A percentile compares a stretch with the other conserved stretches of the same genome.
Conservation (phyloP, 2,797 vertebrate species). For the Pseudopleuronectes americanus region DNA sequence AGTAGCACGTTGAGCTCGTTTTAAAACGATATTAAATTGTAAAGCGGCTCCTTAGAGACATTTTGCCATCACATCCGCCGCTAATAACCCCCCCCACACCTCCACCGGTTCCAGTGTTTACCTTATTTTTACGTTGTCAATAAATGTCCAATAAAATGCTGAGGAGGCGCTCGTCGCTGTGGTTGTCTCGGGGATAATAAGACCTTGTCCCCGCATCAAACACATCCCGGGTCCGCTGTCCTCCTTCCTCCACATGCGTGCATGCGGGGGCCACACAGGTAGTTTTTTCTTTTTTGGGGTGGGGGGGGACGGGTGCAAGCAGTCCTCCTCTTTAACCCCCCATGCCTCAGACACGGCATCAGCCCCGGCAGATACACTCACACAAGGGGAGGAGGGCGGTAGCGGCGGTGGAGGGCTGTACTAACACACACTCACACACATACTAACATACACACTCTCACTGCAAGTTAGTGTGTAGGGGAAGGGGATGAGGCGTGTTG, state of each 20-base stretch:
- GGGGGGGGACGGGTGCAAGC: conserved; percentile 68
- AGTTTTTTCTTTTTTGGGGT: conserved; percentile 62
- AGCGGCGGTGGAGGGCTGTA: conserved; percentile 48
- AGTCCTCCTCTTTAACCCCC: conserved; percentile 68
- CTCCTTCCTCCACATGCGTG: conserved; percentile 34
- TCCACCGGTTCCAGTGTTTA: conserved; percentile 47
- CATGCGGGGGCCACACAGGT: conserved; percentile 94
- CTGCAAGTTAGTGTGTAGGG: conserved; percentile 51
- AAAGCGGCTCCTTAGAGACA: too few species aligned
- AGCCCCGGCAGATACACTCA: conserved; percentile 64
- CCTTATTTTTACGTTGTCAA: conserved; percentile 69
- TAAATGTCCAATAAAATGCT: conserved; percentile 64
- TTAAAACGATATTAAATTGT: too few species aligned
- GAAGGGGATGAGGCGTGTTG: conserved; percentile 10
- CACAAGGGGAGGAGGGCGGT: conserved; percentile 39
- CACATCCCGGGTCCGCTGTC: conserved; percentile 79
- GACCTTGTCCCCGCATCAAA: conserved; percentile 64
- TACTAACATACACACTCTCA: conserved; percentile 56
- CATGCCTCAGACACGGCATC: conserved; percentile 82
- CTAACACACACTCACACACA: conserved; percentile 50
- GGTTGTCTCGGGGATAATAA: conserved; percentile 27
- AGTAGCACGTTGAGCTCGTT: background rate
- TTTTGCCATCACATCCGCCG: too few species aligned
- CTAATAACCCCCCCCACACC: background rate
- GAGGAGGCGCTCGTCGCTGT: conserved; percentile 49